Conservation (phyloP, 2,113 vertebrate species). For the Platycercus adscitus region DNA sequence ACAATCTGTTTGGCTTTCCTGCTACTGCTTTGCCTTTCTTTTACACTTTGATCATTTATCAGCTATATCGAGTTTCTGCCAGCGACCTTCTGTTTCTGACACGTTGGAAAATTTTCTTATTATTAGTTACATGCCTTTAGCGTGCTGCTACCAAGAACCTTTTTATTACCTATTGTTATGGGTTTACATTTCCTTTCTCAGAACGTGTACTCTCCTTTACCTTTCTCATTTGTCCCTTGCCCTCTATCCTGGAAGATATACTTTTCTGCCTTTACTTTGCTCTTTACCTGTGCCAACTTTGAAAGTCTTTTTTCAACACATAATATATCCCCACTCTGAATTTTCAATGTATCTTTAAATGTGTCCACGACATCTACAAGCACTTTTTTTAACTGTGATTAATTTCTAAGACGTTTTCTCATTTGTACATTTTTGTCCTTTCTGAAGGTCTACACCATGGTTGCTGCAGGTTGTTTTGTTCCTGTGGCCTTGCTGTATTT, state of each 20-base stretch:
- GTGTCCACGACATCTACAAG: neutral
- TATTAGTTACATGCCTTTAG: neutral
- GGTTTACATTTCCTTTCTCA: neutral
- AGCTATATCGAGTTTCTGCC: neutral
- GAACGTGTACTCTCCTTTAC: neutral
- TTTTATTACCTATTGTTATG: neutral
- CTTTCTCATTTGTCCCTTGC: neutral
- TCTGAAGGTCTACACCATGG: neutral
- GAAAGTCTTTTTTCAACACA: neutral
- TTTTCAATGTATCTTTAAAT: neutral
- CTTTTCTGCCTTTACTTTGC: neutral
- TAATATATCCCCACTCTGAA: neutral
- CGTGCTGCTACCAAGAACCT: neutral
- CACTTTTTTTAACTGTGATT: neutral
- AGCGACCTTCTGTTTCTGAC: neutral
- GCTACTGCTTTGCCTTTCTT: neutral
- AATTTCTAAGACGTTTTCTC: neutral
- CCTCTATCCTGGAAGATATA: neutral
- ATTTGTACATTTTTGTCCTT: neutral
- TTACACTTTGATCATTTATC: neutral
- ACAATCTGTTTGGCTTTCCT: neutral
- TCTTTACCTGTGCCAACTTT: neutral
- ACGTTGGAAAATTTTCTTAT: neutral
- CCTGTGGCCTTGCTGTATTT: neutral
- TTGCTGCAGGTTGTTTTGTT: neutral